Evolutionary conservation across 2,113 vertebrate species (phyloP).

Genomic region (Cyanistes caeruleus): DNA sequence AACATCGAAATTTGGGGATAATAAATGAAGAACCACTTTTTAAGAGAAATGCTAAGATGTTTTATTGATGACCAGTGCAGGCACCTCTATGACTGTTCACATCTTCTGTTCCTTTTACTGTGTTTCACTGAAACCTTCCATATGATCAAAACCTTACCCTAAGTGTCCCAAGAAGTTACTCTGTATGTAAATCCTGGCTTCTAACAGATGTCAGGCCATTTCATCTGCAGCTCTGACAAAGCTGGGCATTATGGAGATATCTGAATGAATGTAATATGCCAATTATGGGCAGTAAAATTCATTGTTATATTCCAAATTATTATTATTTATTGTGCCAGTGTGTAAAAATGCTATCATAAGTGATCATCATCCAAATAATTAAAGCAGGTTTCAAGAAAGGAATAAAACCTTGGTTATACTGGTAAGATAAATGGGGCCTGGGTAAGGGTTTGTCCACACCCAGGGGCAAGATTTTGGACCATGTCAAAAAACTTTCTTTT

Average conservation of each 20-base stretch:
- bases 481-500: background rate
- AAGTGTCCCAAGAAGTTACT: background rate
- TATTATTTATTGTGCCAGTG: background rate
- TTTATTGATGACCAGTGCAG: background rate
- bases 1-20: background rate
- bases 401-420: background rate
- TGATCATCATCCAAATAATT: background rate
- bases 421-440: background rate
- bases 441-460: background rate
- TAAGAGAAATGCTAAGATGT: background rate
- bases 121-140: background rate
- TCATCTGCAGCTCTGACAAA: background rate
- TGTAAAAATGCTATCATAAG: background rate
- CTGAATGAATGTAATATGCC: background rate
- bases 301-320: background rate
- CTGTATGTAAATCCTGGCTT: background rate
- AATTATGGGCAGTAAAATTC: background rate
- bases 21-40: background rate
- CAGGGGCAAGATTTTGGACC: background rate
- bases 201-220: background rate
- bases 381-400: background rate
- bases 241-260: background rate
- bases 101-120: background rate
- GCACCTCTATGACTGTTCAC: background rate
- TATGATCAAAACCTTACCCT: background rate